Evolutionary conservation across 2,113 vertebrate genomes (phyloP).

Genomic region (Paratilapia polleni): DNA sequence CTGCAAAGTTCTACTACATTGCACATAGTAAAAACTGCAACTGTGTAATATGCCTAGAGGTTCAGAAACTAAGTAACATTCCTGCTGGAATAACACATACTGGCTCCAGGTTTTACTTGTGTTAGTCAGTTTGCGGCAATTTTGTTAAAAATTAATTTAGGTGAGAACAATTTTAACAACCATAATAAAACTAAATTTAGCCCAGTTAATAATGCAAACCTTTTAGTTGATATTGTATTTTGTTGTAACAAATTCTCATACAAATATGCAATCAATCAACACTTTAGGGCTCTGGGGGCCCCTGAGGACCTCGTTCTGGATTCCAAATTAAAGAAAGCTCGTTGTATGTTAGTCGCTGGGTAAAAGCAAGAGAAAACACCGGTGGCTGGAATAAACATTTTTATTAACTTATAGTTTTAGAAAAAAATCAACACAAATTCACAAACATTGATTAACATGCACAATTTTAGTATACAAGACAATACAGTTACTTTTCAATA

Average conservation of each 20-base stretch:
- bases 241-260: background rate
- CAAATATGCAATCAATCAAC: background rate
- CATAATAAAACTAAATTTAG: background rate
- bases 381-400: slow-evolving; percentile 76
- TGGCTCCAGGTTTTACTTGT: background rate
- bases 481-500: slow-evolving; percentile 95
- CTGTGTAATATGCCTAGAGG: background rate
- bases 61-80: background rate
- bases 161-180: background rate
- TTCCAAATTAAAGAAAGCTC: background rate
- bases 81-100: background rate
- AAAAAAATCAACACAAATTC: slow-evolving; percentile 84
- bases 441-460: slow-evolving; percentile 85
- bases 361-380: background rate
- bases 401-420: slow-evolving; percentile 85
- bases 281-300: background rate
- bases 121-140: background rate
- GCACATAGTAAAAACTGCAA: background rate
- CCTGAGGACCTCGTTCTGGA: background rate
- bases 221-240: background rate
- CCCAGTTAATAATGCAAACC: background rate
- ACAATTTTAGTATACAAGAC: slow-evolving; percentile 97
- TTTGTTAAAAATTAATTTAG: background rate
- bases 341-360: background rate
- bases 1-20: background rate